Base-by-base conservation (phyloP, 2,888 invertebrate genomes). In the Sympetrum striolatum region DNA sequence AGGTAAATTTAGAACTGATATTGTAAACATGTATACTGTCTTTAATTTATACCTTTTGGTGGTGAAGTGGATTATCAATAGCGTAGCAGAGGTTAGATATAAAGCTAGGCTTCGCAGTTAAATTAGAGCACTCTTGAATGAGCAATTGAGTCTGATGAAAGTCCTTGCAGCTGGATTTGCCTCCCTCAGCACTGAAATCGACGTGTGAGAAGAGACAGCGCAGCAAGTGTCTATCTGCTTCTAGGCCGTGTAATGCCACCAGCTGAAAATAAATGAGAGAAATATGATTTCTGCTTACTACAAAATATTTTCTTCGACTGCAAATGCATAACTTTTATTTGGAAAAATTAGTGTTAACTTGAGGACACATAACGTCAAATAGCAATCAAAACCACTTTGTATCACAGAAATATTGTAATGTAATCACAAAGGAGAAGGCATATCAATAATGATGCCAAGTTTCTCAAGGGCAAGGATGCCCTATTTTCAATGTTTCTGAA, bases 211-310 rank as follows among this genome's bases (percentile, higher is more conserved):
- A 97, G 94, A 99, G 96, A 95, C 98, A 98, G 96, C 98, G 98
- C 95, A 98, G 96, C 94, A 98, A 96, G 96, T 98, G 98, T 95
- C 98, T 97, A 96, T 98, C 98, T 95, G 98, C 98, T 96, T 98
- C 98, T 95, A 98, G 96, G 95, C 98, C 98, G 96, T 98, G 97
- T 94, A 96, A 96, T 95, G 96, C 96, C 93, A 98, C 97, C 95
- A 98, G 96, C 98, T 98, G 95, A 91, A 94, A 94, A 93, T 92
- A 93, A 92, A 92, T 91, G 91, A 92, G 92, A 90, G 90, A 90
- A 91, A 90, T 6, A 31, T 81, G 14, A 48, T 15, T 8, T 39
- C n/a, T 18, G 14, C 31, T 12, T 73, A 14, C 15, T 12, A 31
- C 31, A 73, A 31, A 10, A 73, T 31, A 31, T 15, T 53, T 53